These are phyloP conservation scores for Lottia scabra DNA, from an alignment of 2,888 invertebrate species.

Conservation along the genomic window DNA sequence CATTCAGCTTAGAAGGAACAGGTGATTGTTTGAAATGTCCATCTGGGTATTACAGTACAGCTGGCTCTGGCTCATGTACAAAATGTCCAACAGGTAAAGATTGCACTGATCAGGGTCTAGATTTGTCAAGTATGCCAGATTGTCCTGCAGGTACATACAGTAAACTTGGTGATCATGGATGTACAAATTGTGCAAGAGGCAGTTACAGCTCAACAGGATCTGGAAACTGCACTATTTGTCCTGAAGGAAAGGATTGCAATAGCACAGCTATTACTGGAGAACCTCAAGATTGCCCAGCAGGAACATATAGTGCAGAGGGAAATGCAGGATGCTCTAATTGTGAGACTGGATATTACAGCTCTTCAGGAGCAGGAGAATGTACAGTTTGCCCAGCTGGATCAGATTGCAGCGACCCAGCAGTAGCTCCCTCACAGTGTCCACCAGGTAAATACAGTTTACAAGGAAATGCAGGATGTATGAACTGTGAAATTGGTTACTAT, in stretches of 20 bases:
- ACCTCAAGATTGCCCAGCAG: slow-evolving; percentile 26
- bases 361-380: slow-evolving; percentile 6
- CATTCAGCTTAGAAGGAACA: slow-evolving; percentile 32
- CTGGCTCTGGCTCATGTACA: slow-evolving; percentile 39
- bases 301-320: slow-evolving; percentile 41
- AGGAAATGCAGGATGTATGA: slow-evolving; percentile 26
- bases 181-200: not conserved
- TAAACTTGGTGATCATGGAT: slow-evolving; percentile 16
- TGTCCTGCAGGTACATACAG: slow-evolving; percentile 35
- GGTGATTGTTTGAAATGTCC: slow-evolving; percentile 27
- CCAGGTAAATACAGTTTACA: slow-evolving; percentile 34
- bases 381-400: slow-evolving; percentile 13
- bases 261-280: slow-evolving; percentile 17
- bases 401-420: slow-evolving; percentile 8
- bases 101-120: slow-evolving; percentile 34
- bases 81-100: slow-evolving; percentile 49
- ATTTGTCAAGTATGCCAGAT: not conserved
- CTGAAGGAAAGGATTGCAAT: slow-evolving; percentile 34
- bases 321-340: slow-evolving; percentile 33
- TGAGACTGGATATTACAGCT: slow-evolving; percentile 6
- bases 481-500: slow-evolving; percentile 30
- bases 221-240: slow-evolving; percentile 15
- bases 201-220: not conserved
- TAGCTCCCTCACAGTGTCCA: slow-evolving; percentile 24
- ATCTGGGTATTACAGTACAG: slow-evolving; percentile 38